phyloP scores from a whole-genome alignment of 2,113 vertebrate genomes.

The Microcebus murinus region DNA sequence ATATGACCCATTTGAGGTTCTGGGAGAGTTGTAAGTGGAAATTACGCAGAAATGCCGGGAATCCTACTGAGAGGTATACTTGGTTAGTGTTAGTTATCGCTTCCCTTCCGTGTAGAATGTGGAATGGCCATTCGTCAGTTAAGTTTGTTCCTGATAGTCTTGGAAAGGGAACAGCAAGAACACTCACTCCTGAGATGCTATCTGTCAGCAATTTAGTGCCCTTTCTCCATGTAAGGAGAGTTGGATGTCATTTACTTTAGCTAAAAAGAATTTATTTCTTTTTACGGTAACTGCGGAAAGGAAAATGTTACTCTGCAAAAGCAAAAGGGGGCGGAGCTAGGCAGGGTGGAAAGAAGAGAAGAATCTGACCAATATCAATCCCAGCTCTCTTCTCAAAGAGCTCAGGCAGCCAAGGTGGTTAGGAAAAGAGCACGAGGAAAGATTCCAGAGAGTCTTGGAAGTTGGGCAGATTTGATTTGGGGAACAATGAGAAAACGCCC shows the following conservation, averaged over 20 bases:
- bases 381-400: neutral
- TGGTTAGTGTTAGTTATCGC: neutral
- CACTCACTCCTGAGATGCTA: neutral
- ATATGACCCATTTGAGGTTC: neutral
- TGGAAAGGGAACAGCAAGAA: slow-evolving; percentile 35
- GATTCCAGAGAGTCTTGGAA: neutral
- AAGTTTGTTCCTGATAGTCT: neutral
- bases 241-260: slow-evolving; percentile 66
- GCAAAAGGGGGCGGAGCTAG: neutral
- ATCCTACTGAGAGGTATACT: neutral
- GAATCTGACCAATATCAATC: neutral
- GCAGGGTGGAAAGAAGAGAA: neutral
- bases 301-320: slow-evolving; percentile 7
- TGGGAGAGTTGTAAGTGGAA: neutral
- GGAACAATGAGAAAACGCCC: neutral
- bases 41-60: neutral
- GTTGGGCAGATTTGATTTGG: neutral
- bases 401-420: neutral
- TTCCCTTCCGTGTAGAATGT: neutral
- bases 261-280: slow-evolving; percentile 71
- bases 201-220: slow-evolving; percentile 55
- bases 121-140: neutral
- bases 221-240: slow-evolving; percentile 35
- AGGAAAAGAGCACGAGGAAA: neutral
- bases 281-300: slow-evolving; percentile 65